A percentile compares a stretch with the other conserved stretches of the same genome.
These are phyloP conservation scores for Phania funesta DNA, from an alignment of 2,888 invertebrate genomes.

Conservation along the genomic window DNA sequence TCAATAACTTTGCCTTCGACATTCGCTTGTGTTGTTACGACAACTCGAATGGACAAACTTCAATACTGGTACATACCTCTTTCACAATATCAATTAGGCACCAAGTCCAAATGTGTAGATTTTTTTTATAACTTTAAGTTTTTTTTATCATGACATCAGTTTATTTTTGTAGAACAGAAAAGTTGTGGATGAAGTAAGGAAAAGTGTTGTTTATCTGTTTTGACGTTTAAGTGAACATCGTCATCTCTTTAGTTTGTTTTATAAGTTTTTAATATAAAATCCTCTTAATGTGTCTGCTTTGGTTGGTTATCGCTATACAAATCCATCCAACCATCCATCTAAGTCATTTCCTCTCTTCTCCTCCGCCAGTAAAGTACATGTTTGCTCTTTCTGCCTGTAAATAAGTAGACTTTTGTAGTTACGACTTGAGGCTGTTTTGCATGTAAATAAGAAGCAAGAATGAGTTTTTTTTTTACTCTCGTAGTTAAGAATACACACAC, in stretches of 20 bases:
- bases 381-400: conserved; percentile 14
- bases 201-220: conserved; percentile 61
- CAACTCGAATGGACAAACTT: neutral
- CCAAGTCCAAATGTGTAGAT: neutral
- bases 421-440: conserved; percentile 55
- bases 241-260: conserved; percentile 54
- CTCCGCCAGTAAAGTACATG: conserved; percentile 4
- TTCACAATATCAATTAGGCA: neutral
- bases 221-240: conserved; percentile 62
- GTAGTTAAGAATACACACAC: conserved; percentile 9
- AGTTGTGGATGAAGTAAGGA: neutral
- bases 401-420: conserved; percentile 45
- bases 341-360: neutral
- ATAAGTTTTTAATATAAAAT: conserved; percentile 61
- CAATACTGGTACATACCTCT: neutral
- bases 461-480: conserved; percentile 47
- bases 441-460: conserved; percentile 58
- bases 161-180: conserved; percentile 10
- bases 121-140: conserved; percentile 4
- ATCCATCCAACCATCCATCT: conserved; percentile 36
- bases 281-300: conserved; percentile 44
- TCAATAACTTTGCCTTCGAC: too few species aligned
- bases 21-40: too few species aligned
- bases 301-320: conserved; percentile 35
- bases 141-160: conserved; percentile 50